These are phyloP conservation scores for Eutrigla gurnardus DNA, from an alignment of 2,797 vertebrate species.

Conservation along the genomic window DNA sequence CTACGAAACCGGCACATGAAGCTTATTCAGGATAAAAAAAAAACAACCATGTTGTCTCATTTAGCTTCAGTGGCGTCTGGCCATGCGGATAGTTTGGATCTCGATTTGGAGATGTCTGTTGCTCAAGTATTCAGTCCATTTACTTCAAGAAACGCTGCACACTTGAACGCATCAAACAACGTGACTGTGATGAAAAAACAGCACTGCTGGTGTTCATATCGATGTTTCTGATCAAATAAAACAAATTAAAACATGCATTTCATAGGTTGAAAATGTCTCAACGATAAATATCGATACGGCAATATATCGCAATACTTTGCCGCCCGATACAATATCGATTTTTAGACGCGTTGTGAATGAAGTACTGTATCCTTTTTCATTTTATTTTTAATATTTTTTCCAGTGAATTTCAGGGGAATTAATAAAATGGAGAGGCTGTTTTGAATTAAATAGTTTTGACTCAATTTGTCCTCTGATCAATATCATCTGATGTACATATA, in stretches of 20 bases:
- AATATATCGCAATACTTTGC: no score
- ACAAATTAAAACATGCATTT: background rate
- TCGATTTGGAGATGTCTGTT: background rate
- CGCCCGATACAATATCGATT: no score
- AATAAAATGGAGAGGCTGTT: no score
- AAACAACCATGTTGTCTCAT: background rate
- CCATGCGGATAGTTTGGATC: background rate
- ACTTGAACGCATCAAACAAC: background rate
- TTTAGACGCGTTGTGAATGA: no score
- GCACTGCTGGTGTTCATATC: background rate
- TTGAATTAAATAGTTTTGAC: no score
- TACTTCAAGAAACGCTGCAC: background rate
- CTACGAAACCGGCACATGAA: slow-evolving; percentile 12
- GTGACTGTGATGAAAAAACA: background rate
- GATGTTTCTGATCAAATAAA: background rate
- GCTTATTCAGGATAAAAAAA: slow-evolving; percentile 4
- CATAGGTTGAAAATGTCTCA: background rate
- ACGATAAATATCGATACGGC: no score
- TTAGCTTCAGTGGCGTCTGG: background rate
- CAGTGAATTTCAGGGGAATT: no score
- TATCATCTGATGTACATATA: no score
- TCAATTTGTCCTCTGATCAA: no score
- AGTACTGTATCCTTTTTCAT: no score
- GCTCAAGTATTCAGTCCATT: background rate
- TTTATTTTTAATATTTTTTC: no score